Base-by-base conservation (phyloP, 2,888 invertebrate species). In the Catotricha subobsoleta region DNA sequence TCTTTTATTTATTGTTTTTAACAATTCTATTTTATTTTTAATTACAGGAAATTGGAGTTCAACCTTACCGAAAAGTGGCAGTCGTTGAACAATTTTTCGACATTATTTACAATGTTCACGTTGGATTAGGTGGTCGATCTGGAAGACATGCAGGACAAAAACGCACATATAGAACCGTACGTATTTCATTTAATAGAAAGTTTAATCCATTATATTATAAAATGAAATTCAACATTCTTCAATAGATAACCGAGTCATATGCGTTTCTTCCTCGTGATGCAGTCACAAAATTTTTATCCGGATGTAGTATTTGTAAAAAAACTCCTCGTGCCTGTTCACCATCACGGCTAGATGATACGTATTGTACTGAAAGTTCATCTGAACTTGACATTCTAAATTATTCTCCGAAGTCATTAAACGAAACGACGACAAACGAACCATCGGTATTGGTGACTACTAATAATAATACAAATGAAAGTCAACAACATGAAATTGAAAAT, bases 61-160 rank as follows among this genome's bases (percentile, higher is more conserved):
- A 79, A 41, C 75, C 80, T 13, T 91, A 82, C 64, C 79, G 91
- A 55, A 82, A 88, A 59, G 94, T 94, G 36, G 92, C 94, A 1
- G 79, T 92, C 28, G 94, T 94, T n/a, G 94, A 94, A 66, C 87
- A 92, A 57, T 94, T 94, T 68, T 94, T 91, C 60, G 86, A 92
- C 59, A 94, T 94, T 48, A 94, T 94, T 56, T 91, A 91, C 66
- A 83, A 82, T 39, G 88, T 94, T 13, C 94, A 94, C 60, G 91
- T 94, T 41, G 91, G 90, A 57, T 71, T 88, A 53, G 90, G 91
- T 59, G 91, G 91, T 40, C 71, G 87, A 49, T 80, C 80, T 40
- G 90, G 91, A 43, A 88, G 90, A 62, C 94, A 94, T 58, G 92
- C 92, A n/a, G 94, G 94, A 30, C 94, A 94, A 60, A 94, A 94